A percentile compares a stretch with the other conserved stretches of the same genome.
These are phyloP conservation scores for Enteromius treurensis DNA, from an alignment of 2,797 vertebrate species.

Conservation along the genomic window DNA sequence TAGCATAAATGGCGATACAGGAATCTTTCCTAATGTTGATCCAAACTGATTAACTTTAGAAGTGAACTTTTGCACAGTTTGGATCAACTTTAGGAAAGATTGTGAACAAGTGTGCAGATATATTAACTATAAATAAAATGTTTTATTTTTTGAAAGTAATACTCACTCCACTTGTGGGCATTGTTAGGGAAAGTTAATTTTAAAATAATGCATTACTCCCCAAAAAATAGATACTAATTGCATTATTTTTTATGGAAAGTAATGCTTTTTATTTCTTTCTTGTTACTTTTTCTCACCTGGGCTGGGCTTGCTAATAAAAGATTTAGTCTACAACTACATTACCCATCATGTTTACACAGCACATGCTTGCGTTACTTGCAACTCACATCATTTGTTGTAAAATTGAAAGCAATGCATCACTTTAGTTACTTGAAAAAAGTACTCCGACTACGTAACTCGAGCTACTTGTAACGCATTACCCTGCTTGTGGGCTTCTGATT, in stretches of 20 bases:
- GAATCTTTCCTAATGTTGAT: too few relatives aligned
- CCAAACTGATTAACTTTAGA: background rate
- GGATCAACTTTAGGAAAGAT: background rate
- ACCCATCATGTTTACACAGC: background rate
- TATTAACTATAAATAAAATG: background rate
- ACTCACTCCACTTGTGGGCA: background rate
- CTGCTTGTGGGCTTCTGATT: background rate
- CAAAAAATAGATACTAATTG: background rate
- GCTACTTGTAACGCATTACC: background rate
- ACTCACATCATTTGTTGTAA: background rate
- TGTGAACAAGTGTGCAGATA: background rate
- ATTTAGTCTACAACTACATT: background rate
- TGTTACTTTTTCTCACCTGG: background rate
- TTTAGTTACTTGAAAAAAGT: background rate
- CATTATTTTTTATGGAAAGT: background rate
- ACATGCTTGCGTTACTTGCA: background rate
- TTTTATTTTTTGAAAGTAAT: background rate
- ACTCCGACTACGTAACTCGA: background rate
- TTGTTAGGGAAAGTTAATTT: background rate
- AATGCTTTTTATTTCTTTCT: background rate
- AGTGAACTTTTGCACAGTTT: background rate
- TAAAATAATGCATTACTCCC: background rate
- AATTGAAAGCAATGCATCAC: background rate
- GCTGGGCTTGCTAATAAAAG: background rate
- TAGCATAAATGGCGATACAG: background rate